Base-by-base conservation (phyloP, 1,140 invertebrate species). In the Sitodiplosis mosellana region DNA sequence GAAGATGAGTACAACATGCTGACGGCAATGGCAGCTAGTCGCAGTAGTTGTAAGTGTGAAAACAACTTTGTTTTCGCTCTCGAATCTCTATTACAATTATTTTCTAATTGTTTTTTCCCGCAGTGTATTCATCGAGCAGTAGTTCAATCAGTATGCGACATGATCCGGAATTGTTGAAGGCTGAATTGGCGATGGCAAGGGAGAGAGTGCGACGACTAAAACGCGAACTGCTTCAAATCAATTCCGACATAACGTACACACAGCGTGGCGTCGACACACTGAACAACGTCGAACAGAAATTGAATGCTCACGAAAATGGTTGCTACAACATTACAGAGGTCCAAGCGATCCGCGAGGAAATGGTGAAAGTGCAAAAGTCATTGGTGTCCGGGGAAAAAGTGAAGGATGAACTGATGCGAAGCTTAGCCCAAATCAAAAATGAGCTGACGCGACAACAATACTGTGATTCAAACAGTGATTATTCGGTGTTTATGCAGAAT, bases 1-100 rank as follows among this genome's bases (percentile, higher is more conserved):
- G 87, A 95, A 64, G 90, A 95, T 65, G 90, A 97, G 68, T 96
- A 89, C 69, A 87, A 91, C 63, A 86, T 94, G 63, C 75, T 96
- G 5, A 91, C 87, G 67, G 86, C 83, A 34, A 71, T 88, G 46
- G 82, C 80, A 37, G 80, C 83, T 41, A 87, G 85, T 42, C 75
- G 83, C 53, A 86, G 83, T 49, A 88, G 84, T 65, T 71, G 85
- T 87, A 68, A 83, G 83, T 85, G 27, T 19, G 41, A 47, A 27
- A 27, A n/a, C n/a, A n/a, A n/a, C n/a, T n/a, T n/a, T n/a, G n/a
- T 36, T 46, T 19, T 21, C 21, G 34, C 43, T 43, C 42, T 33
- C 27, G 38, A 45, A 19, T 33, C n/a, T 19, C 40, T 8, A 12
- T 38, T 34, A 46, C 33, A 45, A 33, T 36, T 36, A 27, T 12